Conservation (phyloP, 2,113 vertebrate species). For the Cairina moschata region DNA sequence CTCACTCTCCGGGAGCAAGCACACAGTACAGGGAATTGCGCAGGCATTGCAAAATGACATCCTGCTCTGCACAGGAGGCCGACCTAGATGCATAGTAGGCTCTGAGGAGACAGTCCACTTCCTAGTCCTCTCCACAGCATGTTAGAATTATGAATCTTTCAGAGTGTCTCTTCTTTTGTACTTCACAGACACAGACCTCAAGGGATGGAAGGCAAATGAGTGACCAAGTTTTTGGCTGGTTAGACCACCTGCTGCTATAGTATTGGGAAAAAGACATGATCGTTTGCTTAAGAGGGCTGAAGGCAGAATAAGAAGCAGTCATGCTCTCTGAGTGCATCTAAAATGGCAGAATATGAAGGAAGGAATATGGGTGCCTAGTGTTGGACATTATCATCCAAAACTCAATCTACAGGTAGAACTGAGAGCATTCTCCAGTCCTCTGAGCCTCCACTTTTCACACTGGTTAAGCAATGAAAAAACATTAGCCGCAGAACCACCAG, state of each 20-base stretch:
- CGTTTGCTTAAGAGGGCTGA: background rate
- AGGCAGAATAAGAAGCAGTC: background rate
- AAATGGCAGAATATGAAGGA: background rate
- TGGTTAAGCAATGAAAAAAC: background rate
- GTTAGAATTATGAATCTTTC: background rate
- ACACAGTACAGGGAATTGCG: background rate
- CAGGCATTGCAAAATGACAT: background rate
- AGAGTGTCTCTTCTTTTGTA: background rate
- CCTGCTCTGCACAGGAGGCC: background rate
- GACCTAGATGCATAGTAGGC: background rate
- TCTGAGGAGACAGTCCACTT: background rate
- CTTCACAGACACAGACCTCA: background rate
- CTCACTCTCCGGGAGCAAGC: background rate
- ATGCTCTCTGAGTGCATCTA: background rate
- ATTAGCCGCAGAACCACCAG: background rate
- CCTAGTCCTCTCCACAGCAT: background rate
- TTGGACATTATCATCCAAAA: background rate
- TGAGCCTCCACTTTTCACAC: background rate
- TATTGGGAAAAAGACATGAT: background rate
- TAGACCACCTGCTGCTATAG: background rate
- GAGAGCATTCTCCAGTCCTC: accelerated
- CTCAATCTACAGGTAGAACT: background rate
- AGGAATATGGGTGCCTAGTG: too few relatives aligned
- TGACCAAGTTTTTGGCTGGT: background rate
- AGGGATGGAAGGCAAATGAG: background rate